phyloP scores from a whole-genome alignment of 2,797 vertebrate species.

The Coranthus polyacanthus region DNA sequence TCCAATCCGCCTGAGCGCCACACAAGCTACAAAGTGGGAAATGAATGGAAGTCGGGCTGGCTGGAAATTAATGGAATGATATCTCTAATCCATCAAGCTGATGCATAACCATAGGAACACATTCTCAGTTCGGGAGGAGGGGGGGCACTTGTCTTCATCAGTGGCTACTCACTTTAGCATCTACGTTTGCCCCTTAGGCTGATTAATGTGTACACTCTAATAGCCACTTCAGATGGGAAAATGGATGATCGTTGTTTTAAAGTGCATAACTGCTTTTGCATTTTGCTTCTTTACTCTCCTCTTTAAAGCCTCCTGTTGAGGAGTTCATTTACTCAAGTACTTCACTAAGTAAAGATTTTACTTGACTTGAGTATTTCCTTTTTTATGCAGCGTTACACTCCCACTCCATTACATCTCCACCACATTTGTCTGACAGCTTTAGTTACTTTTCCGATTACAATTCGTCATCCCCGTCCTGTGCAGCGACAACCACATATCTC shows the following conservation, averaged over 20 bases:
- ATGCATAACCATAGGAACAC: constrained; percentile 77
- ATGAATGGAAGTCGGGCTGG: constrained; percentile 75
- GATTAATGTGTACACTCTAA: constrained; percentile 77
- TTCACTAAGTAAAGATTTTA: too few species aligned
- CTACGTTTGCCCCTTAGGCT: constrained; percentile 69
- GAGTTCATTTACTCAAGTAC: neutral
- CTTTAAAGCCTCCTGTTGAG: constrained; percentile 38
- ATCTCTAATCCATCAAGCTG: constrained; percentile 84
- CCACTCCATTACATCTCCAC: too few species aligned
- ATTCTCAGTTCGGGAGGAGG: constrained; percentile 58
- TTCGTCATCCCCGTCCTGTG: too few species aligned
- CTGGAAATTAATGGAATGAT: constrained; percentile 80
- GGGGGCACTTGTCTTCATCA: constrained; percentile 79
- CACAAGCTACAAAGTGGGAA: constrained; percentile 71
- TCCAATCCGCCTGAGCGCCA: constrained; percentile 57
- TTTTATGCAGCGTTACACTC: too few species aligned
- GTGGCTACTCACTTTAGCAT: constrained; percentile 74
- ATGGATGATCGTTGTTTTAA: constrained; percentile 78
- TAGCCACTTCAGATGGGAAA: constrained; percentile 79
- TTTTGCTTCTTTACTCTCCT: constrained; percentile 38
- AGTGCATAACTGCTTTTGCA: constrained; percentile 31
- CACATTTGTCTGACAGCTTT: too few species aligned
- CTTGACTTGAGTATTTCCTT: too few species aligned
- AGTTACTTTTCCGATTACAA: too few species aligned
- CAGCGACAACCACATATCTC: too few species aligned